A percentile compares a stretch with the other conserved stretches of the same genome.
Evolutionary conservation across 2,113 vertebrate genomes (phyloP).

Genomic region (Vicugna pacos): DNA sequence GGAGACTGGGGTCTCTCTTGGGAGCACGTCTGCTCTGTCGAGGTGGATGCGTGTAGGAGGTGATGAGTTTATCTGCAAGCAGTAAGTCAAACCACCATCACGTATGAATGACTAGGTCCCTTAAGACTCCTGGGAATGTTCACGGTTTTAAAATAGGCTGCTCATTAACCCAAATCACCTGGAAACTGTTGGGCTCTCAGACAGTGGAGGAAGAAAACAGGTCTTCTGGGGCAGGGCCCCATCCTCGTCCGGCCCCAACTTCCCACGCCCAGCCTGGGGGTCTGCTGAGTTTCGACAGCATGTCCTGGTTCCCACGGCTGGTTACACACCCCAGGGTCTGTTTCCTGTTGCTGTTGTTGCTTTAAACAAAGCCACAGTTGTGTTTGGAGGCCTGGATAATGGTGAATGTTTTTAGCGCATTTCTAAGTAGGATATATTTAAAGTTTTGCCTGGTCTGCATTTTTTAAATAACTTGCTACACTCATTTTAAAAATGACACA

Average conservation of each 20-base stretch:
- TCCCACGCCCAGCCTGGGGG: neutral
- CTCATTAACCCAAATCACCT: constrained; percentile 44
- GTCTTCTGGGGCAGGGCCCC: neutral
- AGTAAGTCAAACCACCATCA: neutral
- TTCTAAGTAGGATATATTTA: neutral
- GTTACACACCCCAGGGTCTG: neutral
- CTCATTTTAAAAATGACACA: neutral
- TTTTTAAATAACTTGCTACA: constrained; percentile 47
- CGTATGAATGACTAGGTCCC: neutral
- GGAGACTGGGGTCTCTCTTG: neutral
- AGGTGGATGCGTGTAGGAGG: neutral
- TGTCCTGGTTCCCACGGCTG: neutral
- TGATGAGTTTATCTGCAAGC: neutral
- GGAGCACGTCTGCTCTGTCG: neutral
- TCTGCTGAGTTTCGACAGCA: neutral
- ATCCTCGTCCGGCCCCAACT: neutral
- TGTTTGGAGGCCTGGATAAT: neutral
- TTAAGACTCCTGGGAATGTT: neutral
- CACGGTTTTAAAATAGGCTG: constrained; percentile 45
- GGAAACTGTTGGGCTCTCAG: constrained; percentile 27
- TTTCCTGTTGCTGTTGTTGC: neutral
- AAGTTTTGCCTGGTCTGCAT: neutral
- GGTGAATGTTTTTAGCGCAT: neutral
- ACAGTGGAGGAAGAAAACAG: neutral
- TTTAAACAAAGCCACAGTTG: neutral